A percentile compares a stretch with the other conserved stretches of the same genome.
These are phyloP conservation scores for Sitta europaea DNA, from an alignment of 2,113 vertebrate genomes.

Conservation along the genomic window DNA sequence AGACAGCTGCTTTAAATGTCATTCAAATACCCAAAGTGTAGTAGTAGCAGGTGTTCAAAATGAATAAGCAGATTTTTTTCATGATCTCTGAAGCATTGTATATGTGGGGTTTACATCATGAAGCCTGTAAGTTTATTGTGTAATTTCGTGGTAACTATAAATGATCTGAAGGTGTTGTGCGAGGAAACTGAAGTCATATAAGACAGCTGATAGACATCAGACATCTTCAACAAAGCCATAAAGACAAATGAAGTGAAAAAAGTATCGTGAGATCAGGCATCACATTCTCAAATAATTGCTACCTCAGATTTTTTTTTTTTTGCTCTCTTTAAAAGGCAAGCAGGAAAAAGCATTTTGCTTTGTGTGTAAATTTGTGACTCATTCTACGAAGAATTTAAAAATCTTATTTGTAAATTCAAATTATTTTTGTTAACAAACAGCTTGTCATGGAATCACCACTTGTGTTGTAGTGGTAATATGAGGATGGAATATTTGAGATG, in stretches of 20 bases:
- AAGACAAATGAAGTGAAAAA: constrained; percentile 48
- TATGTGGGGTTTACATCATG: neutral
- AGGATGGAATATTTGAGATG: neutral
- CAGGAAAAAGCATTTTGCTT: neutral
- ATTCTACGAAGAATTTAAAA: neutral
- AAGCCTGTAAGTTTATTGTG: neutral
- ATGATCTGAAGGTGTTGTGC: neutral
- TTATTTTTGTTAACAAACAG: neutral
- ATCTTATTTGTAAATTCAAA: neutral
- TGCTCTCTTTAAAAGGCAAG: constrained; percentile 21
- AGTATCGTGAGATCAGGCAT: neutral
- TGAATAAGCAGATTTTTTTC: neutral
- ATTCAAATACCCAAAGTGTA: constrained; percentile 18
- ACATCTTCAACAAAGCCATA: constrained; percentile 68
- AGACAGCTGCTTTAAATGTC: constrained; percentile 10
- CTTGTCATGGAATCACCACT: neutral
- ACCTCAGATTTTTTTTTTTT: constrained; percentile 51
- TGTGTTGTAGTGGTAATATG: neutral
- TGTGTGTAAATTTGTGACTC: neutral
- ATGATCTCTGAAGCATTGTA: neutral
- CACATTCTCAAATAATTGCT: constrained; percentile 45
- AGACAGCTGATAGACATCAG: neutral
- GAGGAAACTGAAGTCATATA: constrained; percentile 57
- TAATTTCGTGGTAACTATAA: neutral
- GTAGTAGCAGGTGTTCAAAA: constrained; percentile 6